These are phyloP conservation scores for Diadema setosum DNA, from an alignment of 35 echinoderm and acorn worm species.

Conservation along the genomic window DNA sequence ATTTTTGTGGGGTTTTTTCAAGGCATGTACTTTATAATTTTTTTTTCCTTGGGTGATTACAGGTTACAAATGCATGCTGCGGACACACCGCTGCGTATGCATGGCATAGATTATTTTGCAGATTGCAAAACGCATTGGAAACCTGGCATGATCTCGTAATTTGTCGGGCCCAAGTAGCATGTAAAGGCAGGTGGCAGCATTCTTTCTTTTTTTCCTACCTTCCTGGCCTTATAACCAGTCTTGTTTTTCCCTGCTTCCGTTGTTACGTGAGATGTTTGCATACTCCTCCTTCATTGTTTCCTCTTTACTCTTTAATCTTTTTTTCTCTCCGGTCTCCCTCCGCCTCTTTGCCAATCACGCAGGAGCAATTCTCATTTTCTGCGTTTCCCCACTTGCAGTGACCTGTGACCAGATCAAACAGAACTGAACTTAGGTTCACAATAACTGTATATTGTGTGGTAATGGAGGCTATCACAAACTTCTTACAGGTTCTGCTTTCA, in stretches of 20 bases:
- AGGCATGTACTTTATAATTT: neutral
- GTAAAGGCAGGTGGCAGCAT: conserved; percentile 4
- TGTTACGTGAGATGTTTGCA: neutral
- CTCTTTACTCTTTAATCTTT: neutral
- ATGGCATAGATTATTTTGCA: neutral
- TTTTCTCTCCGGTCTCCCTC: neutral
- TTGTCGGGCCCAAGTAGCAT: conserved; percentile 12
- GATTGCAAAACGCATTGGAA: conserved; percentile 13
- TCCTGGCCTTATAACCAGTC: neutral
- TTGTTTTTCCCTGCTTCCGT: neutral
- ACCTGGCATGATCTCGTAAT: neutral
- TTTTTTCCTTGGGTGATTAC: neutral
- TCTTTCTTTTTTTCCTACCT: no score
- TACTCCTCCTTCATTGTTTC: no score
- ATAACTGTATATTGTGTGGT: no score
- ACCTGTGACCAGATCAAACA: neutral
- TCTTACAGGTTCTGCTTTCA: no score
- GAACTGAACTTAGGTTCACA: neutral
- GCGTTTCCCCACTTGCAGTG: no score
- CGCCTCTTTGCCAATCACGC: neutral
- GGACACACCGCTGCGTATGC: conserved; percentile 3
- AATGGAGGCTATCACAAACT: no score
- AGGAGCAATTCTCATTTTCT: no score
- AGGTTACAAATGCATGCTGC: conserved; percentile 7
- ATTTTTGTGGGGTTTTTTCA: neutral